Base-by-base conservation (phyloP, 2,888 invertebrate genomes). In the Drosophila borborema region DNA sequence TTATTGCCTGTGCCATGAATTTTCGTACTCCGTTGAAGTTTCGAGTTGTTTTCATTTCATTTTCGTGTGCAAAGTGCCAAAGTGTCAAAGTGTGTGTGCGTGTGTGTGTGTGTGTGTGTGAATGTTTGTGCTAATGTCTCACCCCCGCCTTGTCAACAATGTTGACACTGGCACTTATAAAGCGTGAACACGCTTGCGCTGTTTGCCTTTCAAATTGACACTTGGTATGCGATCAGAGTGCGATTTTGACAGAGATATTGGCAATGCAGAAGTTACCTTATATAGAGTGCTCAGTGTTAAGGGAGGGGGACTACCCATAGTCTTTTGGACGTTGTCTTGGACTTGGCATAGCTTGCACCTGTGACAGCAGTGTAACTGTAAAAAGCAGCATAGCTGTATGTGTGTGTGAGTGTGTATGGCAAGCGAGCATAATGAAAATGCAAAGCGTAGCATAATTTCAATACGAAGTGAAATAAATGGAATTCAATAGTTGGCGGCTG, bases 381-480 rank as follows among this genome's bases (percentile, higher is more conserved):
- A 55, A 16, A 58, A 61, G 48, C 62, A 55, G 23, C 3, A 14
- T 23, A 45, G 20, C 43, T 48, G 3, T 43, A 0, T 48, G 14
- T 55, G 16, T 65, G 20, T 54, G 23, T 55, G 6, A 41, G 28
- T 65, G 23, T 61, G 38, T 65, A 9, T 70, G 77, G 70, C 75
- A 77, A 46, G 74, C 80, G 77, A 51, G 64, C 61, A 79, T 80
- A 80, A 78, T 80, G 77, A 67, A 78, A 89, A 87, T 89, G 86
- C 83, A 72, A 82, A 74, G 86, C 90, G 76, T 85, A 86, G 83
- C 88, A 81, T 89, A 87, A 85, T 89, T 86, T 82, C 73, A 79
- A 87, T 65, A 64, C 46, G 68, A 72, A 65, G 62, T 59, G 56
- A 64, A 46, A 64, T 70, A 53, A 59, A 43, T 58, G 48, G 59